Base-by-base conservation (phyloP, 2,888 invertebrate species). In the Anthoptus insignis region DNA sequence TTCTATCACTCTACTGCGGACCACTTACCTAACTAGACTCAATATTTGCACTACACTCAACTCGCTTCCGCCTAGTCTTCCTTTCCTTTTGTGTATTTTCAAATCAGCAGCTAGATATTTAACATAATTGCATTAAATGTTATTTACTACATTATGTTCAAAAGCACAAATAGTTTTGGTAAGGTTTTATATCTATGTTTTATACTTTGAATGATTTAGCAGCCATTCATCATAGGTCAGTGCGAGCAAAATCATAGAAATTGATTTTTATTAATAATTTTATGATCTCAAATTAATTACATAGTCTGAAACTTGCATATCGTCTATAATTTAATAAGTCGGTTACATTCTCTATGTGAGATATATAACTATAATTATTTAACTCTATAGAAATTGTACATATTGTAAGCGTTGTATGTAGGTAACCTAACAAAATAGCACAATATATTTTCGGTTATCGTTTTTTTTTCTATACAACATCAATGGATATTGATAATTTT, bases 401-500 rank as follows among this genome's bases (percentile, higher is more conserved):
- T 63, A 56, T 61, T 27, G 49, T 64, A 64, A 64, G 64, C 64
- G 64, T 64, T 64, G 64, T 42, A 57, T 64, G 64, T 42, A 57
- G 64, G 64, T 64, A 64, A 64, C 57, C 64, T 64, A 64, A 57
- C 56, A 61, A 56, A 45, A 64, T 64, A 64, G 64, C 64, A 64
- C 64, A 64, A 57, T 64, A 7, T 56, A 56, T 27, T 27, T 13
- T 47, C 13, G n/a, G 42, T 39, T 56, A 45, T 63, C 49, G 56
- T 56, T 27, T 63, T 63, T 27, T 47, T 54, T 45, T 61, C 19
- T 22, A 21, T 19, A 11, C 34, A 59, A 49, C 54, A 47, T 47
- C 34, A 60, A 13, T 60, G 22, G 14, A 16, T 14, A 19, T 37
- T 54, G 22, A 47, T 56, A 3, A 45, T 16, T 54, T 24, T 21